phyloP scores from a whole-genome alignment of 2,797 vertebrate species.

The Prionace glauca region DNA sequence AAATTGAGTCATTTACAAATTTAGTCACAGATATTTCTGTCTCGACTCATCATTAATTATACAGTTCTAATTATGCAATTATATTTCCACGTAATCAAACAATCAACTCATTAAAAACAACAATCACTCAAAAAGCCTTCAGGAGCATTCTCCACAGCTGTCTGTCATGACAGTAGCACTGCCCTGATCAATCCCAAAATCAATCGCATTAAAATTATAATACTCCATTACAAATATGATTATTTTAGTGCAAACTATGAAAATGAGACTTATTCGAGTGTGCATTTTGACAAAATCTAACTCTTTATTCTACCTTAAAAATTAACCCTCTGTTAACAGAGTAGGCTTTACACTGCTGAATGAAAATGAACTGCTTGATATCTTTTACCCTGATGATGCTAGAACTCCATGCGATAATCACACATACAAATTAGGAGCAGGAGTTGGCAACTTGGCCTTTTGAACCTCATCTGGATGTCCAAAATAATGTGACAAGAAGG shows the following conservation, averaged over 20 bases:
- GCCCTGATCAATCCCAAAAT: not conserved
- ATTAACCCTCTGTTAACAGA: not conserved
- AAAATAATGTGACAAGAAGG: not conserved
- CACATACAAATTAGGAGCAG: no score
- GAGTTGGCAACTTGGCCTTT: no score
- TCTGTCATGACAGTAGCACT: not conserved
- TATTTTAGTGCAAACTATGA: not conserved
- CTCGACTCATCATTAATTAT: not conserved
- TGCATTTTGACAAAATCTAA: not conserved
- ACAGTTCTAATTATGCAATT: not conserved
- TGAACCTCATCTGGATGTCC: not conserved
- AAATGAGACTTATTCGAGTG: not conserved
- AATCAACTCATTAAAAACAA: not conserved
- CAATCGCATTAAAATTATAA: not conserved
- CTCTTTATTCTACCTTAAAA: not conserved
- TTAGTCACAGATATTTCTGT: not conserved
- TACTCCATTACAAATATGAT: not conserved
- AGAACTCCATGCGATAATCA: not conserved
- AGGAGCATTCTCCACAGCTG: not conserved
- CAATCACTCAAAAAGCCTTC: not conserved
- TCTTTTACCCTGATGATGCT: not conserved
- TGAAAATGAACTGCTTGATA: not conserved
- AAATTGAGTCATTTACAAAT: not conserved
- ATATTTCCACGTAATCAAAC: slow-evolving; percentile 16
- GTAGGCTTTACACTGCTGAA: not conserved